Percentiles rank a stretch among this genome's conserved stretches.
Evolutionary conservation across 2,797 vertebrate genomes (phyloP).

Genomic region (Centroberyx gerrardi): DNA sequence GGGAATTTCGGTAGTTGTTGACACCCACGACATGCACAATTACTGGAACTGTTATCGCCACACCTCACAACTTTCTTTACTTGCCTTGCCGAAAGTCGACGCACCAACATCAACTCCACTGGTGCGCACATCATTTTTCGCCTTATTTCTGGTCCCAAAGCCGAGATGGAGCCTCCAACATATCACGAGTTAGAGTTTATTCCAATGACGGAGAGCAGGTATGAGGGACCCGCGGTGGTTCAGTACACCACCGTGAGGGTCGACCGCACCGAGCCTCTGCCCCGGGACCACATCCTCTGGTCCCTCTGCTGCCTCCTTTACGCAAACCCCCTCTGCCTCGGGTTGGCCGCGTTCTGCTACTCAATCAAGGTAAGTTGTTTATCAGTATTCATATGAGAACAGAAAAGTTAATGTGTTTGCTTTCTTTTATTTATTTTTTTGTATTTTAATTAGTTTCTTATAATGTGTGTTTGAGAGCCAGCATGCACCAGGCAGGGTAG

Average conservation of each 20-base stretch:
- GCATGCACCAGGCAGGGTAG: too few species aligned
- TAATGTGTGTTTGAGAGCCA: too few species aligned
- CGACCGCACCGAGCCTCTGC: not conserved
- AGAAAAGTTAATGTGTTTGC: too few species aligned
- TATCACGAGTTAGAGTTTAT: not conserved
- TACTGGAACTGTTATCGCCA: too few species aligned
- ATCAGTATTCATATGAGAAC: too few species aligned
- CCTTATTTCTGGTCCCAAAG: not conserved
- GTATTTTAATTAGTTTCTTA: too few species aligned
- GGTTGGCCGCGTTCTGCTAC: constrained; percentile 85
- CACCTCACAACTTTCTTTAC: not conserved
- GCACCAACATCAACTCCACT: too few species aligned
- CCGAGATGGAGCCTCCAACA: not conserved
- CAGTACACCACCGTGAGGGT: constrained; percentile 31
- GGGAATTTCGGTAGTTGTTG: too few species aligned
- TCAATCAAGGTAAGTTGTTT: constrained; percentile 84
- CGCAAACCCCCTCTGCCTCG: constrained; percentile 87
- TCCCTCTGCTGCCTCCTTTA: constrained; percentile 85
- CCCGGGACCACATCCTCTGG: constrained; percentile 73
- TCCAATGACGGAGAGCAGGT: not conserved
- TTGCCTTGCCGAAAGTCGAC: too few species aligned
- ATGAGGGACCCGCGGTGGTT: not conserved
- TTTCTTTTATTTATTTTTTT: too few species aligned
- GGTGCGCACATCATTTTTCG: too few species aligned
- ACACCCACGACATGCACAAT: too few species aligned